A percentile compares a stretch with the other conserved stretches of the same genome.
phyloP scores from a whole-genome alignment of 1,140 invertebrate genomes.

The Camponotus vicinus region DNA sequence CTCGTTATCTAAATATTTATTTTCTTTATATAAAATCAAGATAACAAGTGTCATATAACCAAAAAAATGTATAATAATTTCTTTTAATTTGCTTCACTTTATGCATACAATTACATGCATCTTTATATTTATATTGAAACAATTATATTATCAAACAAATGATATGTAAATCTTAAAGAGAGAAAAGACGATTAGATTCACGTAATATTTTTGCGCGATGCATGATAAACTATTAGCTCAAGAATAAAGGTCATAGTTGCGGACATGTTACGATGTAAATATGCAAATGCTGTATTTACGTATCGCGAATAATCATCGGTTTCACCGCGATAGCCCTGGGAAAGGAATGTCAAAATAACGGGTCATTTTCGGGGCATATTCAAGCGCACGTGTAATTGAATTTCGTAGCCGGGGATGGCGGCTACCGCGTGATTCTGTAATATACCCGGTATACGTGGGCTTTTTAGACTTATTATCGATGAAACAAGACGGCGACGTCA shows the following conservation, averaged over 20 bases:
- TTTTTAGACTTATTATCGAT: constrained; percentile 60
- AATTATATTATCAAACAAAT: neutral
- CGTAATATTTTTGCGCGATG: neutral
- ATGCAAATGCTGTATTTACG: constrained; percentile 29
- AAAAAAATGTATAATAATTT: neutral
- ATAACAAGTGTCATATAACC: neutral
- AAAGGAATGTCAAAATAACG: constrained; percentile 47
- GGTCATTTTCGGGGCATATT: constrained; percentile 43
- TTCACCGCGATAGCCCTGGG: neutral
- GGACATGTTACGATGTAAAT: neutral
- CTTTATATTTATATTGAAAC: constrained; percentile 6
- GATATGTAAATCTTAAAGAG: neutral
- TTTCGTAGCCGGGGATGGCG: constrained; percentile 28
- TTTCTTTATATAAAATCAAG: neutral
- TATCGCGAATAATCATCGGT: constrained; percentile 14
- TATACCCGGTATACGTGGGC: constrained; percentile 27
- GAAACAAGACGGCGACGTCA: constrained; percentile 38
- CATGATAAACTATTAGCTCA: neutral
- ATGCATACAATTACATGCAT: neutral
- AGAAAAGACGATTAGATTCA: neutral
- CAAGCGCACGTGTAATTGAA: constrained; percentile 59
- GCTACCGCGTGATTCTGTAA: constrained; percentile 29
- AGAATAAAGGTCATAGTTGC: neutral
- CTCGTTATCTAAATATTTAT: neutral
- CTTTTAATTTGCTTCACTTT: neutral